Evolutionary conservation across 2,888 invertebrate species (phyloP).

Genomic region (Dynastes grantii): DNA sequence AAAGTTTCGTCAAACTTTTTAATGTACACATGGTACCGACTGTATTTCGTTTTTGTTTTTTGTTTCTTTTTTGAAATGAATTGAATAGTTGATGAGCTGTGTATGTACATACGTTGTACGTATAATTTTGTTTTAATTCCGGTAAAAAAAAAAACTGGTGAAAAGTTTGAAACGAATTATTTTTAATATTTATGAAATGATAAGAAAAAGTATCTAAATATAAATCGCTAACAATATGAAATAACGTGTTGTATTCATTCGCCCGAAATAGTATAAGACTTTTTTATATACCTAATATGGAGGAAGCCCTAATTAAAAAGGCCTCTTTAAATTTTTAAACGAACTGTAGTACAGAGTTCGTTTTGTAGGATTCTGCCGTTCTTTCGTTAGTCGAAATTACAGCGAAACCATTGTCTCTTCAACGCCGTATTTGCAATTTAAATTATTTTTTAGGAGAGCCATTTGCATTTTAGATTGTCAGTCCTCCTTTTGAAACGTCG

Average conservation of each 20-base stretch:
- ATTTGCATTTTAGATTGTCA: conserved; percentile 33
- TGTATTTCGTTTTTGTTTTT: neutral
- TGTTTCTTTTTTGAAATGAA: too few species aligned
- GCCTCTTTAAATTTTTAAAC: conserved; percentile 9
- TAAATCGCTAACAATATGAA: too few species aligned
- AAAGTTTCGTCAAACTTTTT: too few species aligned
- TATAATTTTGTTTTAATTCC: too few species aligned
- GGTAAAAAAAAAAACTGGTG: too few species aligned
- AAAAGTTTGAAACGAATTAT: too few species aligned
- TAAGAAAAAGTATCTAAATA: too few species aligned
- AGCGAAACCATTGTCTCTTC: conserved; percentile 5
- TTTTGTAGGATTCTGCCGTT: neutral
- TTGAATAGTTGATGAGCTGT: too few species aligned
- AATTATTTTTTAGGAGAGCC: conserved; percentile 24
- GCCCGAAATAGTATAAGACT: neutral
- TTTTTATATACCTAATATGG: neutral
- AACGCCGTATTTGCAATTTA: conserved; percentile 28
- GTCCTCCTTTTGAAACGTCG: neutral
- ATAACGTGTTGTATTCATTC: too few species aligned
- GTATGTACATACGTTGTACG: too few species aligned
- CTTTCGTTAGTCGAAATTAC: conserved; percentile 6
- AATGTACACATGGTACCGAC: too few species aligned
- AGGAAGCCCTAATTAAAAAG: conserved; percentile 4
- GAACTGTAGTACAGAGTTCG: neutral
- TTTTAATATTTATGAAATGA: too few species aligned